Evolutionary conservation across 2,888 invertebrate genomes (phyloP).

Genomic region (Hypercompe scribonia): DNA sequence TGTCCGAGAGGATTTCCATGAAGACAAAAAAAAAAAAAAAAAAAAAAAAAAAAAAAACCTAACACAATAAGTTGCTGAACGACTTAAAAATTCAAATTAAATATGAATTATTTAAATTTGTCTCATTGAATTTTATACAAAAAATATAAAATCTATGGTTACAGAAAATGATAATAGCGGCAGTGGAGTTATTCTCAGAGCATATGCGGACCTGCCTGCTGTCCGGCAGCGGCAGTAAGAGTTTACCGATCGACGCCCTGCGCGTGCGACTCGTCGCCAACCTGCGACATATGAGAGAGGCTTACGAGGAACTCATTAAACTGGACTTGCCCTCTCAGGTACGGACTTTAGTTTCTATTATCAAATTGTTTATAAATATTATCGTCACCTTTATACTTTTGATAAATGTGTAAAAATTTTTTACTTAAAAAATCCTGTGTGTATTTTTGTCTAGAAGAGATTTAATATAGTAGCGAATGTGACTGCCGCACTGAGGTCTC

Average conservation of each 20-base stretch:
- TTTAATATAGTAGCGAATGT: no score
- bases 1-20: no score
- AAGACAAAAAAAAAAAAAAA: no score
- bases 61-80: no score
- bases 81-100: no score
- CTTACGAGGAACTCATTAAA: constrained; percentile 92
- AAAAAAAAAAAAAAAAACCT: no score
- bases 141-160: background rate
- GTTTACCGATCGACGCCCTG: constrained; percentile 85
- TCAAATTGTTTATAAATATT: background rate
- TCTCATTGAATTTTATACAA: background rate
- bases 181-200: constrained; percentile 91
- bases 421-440: no score
- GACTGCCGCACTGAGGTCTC: no score
- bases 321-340: constrained; percentile 94
- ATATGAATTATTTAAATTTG: no score
- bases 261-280: constrained; percentile 87
- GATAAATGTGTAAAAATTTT: no score
- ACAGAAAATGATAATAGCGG: constrained; percentile 92
- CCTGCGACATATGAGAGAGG: constrained; percentile 91
- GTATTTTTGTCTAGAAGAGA: no score
- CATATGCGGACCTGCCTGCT: constrained; percentile 91
- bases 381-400: no score
- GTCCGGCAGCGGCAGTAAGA: constrained; percentile 81
- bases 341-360: background rate